Base-by-base conservation (phyloP, 2,888 invertebrate genomes). In the Quadriops clusia region DNA sequence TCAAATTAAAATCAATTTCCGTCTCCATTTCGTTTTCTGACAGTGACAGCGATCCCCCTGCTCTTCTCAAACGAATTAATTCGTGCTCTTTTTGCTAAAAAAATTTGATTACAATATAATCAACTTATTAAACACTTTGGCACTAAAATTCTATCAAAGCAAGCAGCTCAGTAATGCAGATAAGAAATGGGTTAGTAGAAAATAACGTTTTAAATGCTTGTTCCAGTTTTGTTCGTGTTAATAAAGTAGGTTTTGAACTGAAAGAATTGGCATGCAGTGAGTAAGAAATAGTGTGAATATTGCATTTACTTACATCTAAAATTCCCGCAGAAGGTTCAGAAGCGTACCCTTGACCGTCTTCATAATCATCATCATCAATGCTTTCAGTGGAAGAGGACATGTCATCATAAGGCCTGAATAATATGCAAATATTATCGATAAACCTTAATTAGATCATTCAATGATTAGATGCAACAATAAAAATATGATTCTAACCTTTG, bases 1-100 rank as follows among this genome's bases (percentile, higher is more conserved):
- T 45, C 23, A 55, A 32, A 33, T 55, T 51, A 33, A 55, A 66
- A 28, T 65, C 64, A 29, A 59, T 39, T 40, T 82, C 83, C 0
- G 79, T 78, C 53, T 83, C 85, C 37, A 82, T 64, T 58, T 86
- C 86, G 47, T 82, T 83, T 52, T 86, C 86, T 1, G 85, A 86
- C 1, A 84, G 63, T 3, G 84, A 84, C 8, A 85, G 64, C 2
- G 84, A 85, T 23, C 82, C 83, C 8, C 83, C 83, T 10, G 77
- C 73, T 46, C 85, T 71, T 12, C 77, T 64, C n/a, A n/a, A n/a
- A 37, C 72, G 67, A 21, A 68, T 63, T 6, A 69, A 68, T 43
- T 72, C 70, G 60, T 43, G 43, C 13, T 69, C 65, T 28, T 56
- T 57, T 54, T 60, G 42, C 25, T 43, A 46, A 37, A 42, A 46